phyloP scores from a whole-genome alignment of 2,888 invertebrate genomes.

The Aleiodes leptofemur region DNA sequence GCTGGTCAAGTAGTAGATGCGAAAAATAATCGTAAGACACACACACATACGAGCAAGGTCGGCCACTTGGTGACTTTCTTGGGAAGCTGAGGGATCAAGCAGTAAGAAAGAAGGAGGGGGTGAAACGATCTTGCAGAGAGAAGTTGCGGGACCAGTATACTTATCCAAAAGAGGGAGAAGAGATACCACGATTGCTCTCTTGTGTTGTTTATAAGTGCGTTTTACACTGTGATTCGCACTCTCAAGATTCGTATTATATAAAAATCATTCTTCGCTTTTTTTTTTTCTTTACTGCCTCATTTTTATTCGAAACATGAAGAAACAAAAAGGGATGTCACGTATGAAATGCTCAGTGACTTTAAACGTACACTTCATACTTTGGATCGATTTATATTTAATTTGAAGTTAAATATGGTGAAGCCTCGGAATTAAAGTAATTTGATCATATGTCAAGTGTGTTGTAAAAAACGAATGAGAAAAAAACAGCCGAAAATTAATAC shows the following conservation, averaged over 20 bases:
- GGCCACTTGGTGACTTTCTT: slow-evolving; percentile 32
- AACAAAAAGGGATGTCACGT: background rate
- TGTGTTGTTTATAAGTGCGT: slow-evolving; percentile 55
- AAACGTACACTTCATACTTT: background rate
- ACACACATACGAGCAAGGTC: slow-evolving; percentile 25
- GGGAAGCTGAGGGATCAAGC: background rate
- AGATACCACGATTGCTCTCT: slow-evolving; percentile 41
- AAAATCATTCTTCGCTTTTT: slow-evolving; percentile 30
- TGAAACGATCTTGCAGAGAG: slow-evolving; percentile 22
- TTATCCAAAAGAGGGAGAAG: slow-evolving; percentile 28
- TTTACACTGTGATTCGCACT: slow-evolving; percentile 57
- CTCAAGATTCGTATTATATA: slow-evolving; percentile 46
- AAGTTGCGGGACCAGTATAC: slow-evolving; percentile 36
- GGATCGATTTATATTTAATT: slow-evolving; percentile 47
- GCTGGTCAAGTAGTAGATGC: slow-evolving; percentile 10
- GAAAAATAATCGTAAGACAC: slow-evolving; percentile 30
- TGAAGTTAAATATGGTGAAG: slow-evolving; percentile 30
- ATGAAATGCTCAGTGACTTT: slow-evolving; percentile 34
- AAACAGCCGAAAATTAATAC: too few species aligned
- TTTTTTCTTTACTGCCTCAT: slow-evolving; percentile 16
- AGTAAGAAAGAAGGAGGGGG: background rate
- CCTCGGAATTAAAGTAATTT: background rate
- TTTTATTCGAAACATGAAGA: slow-evolving; percentile 33
- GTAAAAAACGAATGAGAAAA: too few species aligned
- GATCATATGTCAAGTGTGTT: too few species aligned